These are phyloP conservation scores for Nicator chloris DNA, from an alignment of 2,113 vertebrate species.

Conservation along the genomic window DNA sequence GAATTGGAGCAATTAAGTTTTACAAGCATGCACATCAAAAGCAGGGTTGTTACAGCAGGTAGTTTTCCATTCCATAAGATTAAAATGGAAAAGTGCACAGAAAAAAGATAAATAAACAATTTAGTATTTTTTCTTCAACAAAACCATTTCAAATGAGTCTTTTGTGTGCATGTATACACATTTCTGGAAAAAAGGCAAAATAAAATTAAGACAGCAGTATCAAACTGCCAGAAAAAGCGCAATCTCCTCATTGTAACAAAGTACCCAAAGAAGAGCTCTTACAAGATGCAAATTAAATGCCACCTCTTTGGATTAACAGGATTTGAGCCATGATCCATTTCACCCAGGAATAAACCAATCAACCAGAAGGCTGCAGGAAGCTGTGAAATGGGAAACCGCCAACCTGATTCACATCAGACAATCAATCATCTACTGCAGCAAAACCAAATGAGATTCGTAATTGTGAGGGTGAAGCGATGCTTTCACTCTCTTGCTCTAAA, in stretches of 20 bases:
- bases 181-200: not conserved
- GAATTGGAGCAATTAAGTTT: slow-evolving; percentile 3
- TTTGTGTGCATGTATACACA: not conserved
- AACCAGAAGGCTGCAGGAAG: not conserved
- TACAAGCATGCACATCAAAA: not conserved
- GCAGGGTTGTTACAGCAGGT: not conserved
- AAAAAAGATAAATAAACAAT: not conserved
- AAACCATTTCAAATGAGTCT: not conserved
- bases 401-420: not conserved
- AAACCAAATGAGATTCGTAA: not conserved
- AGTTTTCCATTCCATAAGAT: not conserved
- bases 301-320: not conserved
- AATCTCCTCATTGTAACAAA: not conserved
- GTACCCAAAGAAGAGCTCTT: not conserved
- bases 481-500: not conserved
- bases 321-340: not conserved
- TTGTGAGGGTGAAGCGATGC: not conserved
- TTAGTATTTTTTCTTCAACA: not conserved
- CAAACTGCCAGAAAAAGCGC: not conserved
- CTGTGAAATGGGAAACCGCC: not conserved
- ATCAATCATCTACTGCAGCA: not conserved
- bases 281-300: not conserved
- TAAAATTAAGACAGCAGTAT: not conserved
- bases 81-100: not conserved
- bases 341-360: not conserved